Base-by-base conservation (phyloP, 2,888 invertebrate genomes). In the Catocala fraxini region DNA sequence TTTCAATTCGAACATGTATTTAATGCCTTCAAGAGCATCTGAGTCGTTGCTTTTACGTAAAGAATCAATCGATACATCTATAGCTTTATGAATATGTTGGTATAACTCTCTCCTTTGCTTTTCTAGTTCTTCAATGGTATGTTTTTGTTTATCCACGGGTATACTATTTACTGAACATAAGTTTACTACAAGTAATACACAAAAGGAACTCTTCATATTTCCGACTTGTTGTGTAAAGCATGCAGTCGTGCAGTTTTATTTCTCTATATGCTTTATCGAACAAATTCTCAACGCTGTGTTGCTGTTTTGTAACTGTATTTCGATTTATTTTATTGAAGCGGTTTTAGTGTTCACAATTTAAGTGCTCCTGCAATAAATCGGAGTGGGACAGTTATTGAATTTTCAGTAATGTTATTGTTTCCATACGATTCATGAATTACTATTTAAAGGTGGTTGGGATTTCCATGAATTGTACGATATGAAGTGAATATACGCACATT, bases 51-150 rank as follows among this genome's bases (percentile, higher is more conserved):
- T 72, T 11, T 71, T 71, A 33, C 74, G 57, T 5, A 89, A 67
- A 11, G 73, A 52, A 35, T 58, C 65, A 0, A 88, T 71, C 7
- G 82, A 84, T 0, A 87, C 87, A 6, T 88, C 80, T 13, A 90
- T 88, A 0, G 86, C 86, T 10, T 54, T 41, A 25, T 84, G 81
- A 3, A 90, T 85, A 76, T 86, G 59, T 46, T 68, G 71, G 10
- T 71, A 77, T 4, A 90, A 55, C 12, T 82, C 70, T 39, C 57
- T 58, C 63, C 84, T 88, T 35, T 84, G 70, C 52, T 73, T 78
- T 63, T 87, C 80, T 33, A 89, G 65, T 9, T 70, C 67, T 60
- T 72, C 33, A 56, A 86, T 79, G 34, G 74, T 65, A 4, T 46
- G 7, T 35, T 41, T 46, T 10, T 10, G 5, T 0, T 46, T 9